Base-by-base conservation (phyloP, 2,888 invertebrate genomes). In the Sthenelais limicola region DNA sequence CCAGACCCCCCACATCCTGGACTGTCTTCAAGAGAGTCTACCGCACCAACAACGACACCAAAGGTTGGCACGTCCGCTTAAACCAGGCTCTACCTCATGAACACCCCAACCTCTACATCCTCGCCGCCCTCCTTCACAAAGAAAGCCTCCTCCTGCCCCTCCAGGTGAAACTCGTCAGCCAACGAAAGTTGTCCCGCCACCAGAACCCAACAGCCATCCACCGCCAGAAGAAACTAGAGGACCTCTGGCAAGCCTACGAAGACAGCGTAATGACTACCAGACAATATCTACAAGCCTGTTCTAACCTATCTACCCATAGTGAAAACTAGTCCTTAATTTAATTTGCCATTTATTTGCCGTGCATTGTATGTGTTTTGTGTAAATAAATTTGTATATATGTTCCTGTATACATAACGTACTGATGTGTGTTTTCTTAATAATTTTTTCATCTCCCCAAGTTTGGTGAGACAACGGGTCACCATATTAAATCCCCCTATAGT, bases 1-100 rank as follows among this genome's bases (percentile, higher is more conserved):
- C 4, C 4, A 12, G 47, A n/a, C 49, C 49, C 7, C 49, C 58
- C 4, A 24, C 58, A 12, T 24, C 38, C 3, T 62, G 71, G 71
- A 38, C 58, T n/a, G 30, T 30, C 18, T 71, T 33, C 32, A 43
- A 5, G 71, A 58, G 58, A n/a, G 32, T 48, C 30, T 28, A 30
- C 9, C 15, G 71, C 2, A 62, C 71, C 12, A 58, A 71, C 71
- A 62, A 62, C 62, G 48, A 71, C 33, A 35, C 47, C 24, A 48
- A 62, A 3, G 71, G 71, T 4, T 71, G 47, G 71, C 71, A 71
- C 30, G 3, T 3, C 4, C 58, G 62, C 9, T 32, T 71, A 3
- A 71, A 71, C 30, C 15, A 56, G 35, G 15, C 24, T 35, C 24
- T 28, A 21, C 38, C 35, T 4, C 66, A 12, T 15, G 33, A 33